Percentiles rank a stretch among this genome's conserved stretches.
phyloP scores from a whole-genome alignment of 2,797 vertebrate genomes.

The Malacoctenus gilli region DNA sequence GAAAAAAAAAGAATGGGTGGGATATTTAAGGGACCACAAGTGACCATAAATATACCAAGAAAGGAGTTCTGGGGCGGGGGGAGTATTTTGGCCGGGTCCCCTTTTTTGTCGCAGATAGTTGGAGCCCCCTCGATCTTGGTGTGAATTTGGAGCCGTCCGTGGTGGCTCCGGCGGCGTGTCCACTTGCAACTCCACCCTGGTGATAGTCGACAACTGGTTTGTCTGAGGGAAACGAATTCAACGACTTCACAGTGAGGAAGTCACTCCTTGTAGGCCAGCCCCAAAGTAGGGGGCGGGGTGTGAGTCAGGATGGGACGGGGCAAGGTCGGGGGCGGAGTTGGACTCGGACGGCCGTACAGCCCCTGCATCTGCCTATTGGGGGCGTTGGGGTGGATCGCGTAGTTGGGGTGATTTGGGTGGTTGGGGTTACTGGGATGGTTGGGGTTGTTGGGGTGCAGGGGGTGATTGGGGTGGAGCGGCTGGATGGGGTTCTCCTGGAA shows the following conservation, averaged over 20 bases:
- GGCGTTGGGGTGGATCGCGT: conserved; percentile 45
- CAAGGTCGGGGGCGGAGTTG: conserved; percentile 74
- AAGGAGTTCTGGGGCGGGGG: too few species aligned
- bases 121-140: too few species aligned
- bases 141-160: too few species aligned
- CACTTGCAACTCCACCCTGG: too few species aligned
- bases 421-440: conserved; percentile 38
- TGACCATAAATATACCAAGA: too few species aligned
- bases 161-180: too few species aligned
- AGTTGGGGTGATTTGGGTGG: conserved; percentile 49
- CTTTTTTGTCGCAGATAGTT: too few species aligned
- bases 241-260: neutral
- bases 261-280: conserved; percentile 76
- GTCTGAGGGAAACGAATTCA: too few species aligned
- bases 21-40: too few species aligned
- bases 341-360: conserved; percentile 73
- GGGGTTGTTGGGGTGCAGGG: conserved; percentile 38
- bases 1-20: neutral
- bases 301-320: conserved; percentile 75
- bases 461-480: conserved; percentile 38
- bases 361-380: conserved; percentile 74
- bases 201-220: too few species aligned
- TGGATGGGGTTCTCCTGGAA: conserved; percentile 77
- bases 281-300: conserved; percentile 70
- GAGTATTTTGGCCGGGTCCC: too few species aligned